A percentile compares a stretch with the other conserved stretches of the same genome.
These are phyloP conservation scores for Steinernema khuongi DNA, from an alignment of 1,140 invertebrate species.

Conservation along the genomic window DNA sequence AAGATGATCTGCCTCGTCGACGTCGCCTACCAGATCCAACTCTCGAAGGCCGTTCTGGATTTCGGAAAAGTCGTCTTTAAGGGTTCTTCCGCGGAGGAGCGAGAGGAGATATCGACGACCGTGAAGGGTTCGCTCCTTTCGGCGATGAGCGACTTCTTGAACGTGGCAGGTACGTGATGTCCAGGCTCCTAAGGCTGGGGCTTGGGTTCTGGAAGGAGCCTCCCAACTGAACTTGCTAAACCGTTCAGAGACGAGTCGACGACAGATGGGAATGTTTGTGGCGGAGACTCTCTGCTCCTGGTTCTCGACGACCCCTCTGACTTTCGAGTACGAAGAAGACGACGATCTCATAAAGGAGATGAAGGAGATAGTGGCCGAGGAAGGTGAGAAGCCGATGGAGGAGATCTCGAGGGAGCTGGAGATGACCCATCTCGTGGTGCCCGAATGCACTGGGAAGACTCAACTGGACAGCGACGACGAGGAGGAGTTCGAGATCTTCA, in stretches of 20 bases:
- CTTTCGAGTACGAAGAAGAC: neutral
- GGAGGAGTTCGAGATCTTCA: neutral
- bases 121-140: neutral
- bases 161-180: neutral
- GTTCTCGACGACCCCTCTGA: neutral
- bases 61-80: neutral
- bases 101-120: neutral
- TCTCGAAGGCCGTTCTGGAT: conserved; percentile 6
- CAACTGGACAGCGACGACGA: conserved; percentile 10
- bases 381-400: neutral
- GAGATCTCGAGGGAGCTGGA: neutral
- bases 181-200: no score
- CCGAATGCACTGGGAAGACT: neutral
- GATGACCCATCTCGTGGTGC: neutral
- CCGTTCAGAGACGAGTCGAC: neutral
- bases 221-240: no score
- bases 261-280: conserved; percentile 5
- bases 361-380: neutral
- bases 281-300: neutral
- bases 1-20: conserved; percentile 3
- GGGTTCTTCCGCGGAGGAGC: neutral
- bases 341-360: neutral
- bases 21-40: neutral
- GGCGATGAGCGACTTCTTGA: neutral
- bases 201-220: no score